These are phyloP conservation scores for Agrochola circellaris DNA, from an alignment of 2,888 invertebrate species.

Conservation along the genomic window DNA sequence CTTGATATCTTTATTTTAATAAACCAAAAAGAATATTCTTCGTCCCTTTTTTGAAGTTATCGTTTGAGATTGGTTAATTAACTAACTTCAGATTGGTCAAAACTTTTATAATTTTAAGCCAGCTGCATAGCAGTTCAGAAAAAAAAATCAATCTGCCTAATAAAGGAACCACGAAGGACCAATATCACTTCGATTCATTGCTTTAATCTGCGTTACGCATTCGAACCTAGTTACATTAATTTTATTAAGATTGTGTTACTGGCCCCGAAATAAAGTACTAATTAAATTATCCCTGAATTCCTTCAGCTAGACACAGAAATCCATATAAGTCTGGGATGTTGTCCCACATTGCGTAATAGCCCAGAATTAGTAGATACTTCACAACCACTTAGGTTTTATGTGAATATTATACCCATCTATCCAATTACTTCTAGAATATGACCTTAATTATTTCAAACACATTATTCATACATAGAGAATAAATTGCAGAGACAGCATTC, in stretches of 20 bases:
- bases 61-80: neutral
- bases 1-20: conserved; percentile 10
- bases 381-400: conserved; percentile 21
- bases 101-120: neutral
- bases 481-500: neutral
- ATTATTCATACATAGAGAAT: neutral
- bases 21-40: neutral
- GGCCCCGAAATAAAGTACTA: conserved; percentile 39
- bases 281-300: conserved; percentile 36
- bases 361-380: neutral
- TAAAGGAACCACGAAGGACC: conserved; percentile 11
- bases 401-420: conserved; percentile 1
- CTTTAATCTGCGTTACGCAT: conserved; percentile 20
- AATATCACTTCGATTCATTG: conserved; percentile 1
- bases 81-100: neutral
- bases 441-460: neutral
- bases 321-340: neutral
- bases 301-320: conserved; percentile 2
- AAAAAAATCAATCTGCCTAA: neutral
- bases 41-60: neutral
- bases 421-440: conserved; percentile 3
- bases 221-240: conserved; percentile 48
- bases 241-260: conserved; percentile 32
- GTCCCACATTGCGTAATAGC: conserved; percentile 9
- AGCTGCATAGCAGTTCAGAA: neutral